A percentile compares a stretch with the other conserved stretches of the same genome.
phyloP scores from a whole-genome alignment of 2,888 invertebrate species.

The Drosophila tanythrix region DNA sequence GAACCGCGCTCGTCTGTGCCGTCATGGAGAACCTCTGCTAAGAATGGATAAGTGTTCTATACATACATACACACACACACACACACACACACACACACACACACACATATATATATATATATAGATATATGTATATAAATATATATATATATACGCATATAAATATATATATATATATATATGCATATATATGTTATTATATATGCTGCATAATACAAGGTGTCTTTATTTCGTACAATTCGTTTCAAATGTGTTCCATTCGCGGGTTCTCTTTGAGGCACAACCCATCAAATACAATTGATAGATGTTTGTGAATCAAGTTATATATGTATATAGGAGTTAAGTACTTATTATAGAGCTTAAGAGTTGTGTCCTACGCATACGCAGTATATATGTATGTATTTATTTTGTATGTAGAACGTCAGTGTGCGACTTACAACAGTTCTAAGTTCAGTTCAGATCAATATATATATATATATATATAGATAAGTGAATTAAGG shows the following conservation, averaged over 20 bases:
- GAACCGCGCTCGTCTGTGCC: conserved; percentile 94
- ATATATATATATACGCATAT: neutral
- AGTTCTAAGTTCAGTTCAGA: conserved; percentile 52
- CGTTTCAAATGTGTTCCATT: conserved; percentile 32
- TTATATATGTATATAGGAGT: conserved; percentile 23
- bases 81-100: too few relatives aligned
- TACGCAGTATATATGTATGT: conserved; percentile 8
- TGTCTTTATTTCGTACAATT: conserved; percentile 65
- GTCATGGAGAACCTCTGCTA: conserved; percentile 87
- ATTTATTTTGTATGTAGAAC: conserved; percentile 7
- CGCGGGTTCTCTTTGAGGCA: conserved; percentile 35
- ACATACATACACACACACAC: too few relatives aligned
- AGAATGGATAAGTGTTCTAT: neutral
- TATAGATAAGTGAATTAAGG: conserved; percentile 15
- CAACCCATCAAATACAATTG: conserved; percentile 43
- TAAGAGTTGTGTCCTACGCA: conserved; percentile 32
- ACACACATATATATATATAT: neutral
- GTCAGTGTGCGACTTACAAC: conserved; percentile 26
- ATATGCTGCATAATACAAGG: conserved; percentile 44
- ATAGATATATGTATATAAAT: neutral
- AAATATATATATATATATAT: neutral
- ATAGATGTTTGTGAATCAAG: conserved; percentile 23
- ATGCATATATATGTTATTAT: neutral
- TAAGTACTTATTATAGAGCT: conserved; percentile 18
- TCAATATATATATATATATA: conserved; percentile 11